Evolutionary conservation across 2,113 vertebrate species (phyloP), one percentile per base, ranked within the genome.

Genomic region (Etheostoma cragini): DNA sequence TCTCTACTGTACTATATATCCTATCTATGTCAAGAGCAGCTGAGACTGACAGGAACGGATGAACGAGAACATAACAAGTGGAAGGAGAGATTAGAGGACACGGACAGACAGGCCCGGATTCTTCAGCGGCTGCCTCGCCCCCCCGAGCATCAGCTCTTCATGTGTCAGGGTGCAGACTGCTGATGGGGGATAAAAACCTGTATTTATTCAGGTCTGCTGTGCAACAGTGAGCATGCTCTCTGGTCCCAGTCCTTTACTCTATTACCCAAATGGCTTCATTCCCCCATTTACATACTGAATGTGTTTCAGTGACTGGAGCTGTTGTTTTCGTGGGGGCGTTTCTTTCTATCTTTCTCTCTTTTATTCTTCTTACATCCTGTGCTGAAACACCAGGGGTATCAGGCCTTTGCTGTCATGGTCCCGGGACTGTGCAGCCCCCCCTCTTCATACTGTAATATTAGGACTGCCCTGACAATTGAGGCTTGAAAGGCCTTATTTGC

Each of bases 221-320:
- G 82, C 65, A 38, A 57, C 67, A 86, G 70, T 65, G 74, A 83
- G 72, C 72, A 66, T 46, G 64, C 53, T 73, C 57, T 71, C 30
- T 67, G 64, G 76, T 74, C 81, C 30, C 11, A 49, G 30, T 45
- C 26, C 50, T 77, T 82, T 53, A 45, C 22, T 76, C 73, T 66
- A 68, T 72, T 80, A 82, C 80, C 38, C 1, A 5, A 24, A 83
- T 57, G 63, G 77, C 73, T 85, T 80, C 77, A 77, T 86, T 84
- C 12, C 0, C 17, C 16, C 46, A 67, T 84, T 82, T 78, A 71
- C 76, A 84, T 76, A 57, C 61, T 64, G 76, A 76, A 72, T 83
- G 19, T 50, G 68, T 68, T 56, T n/a, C 69, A 46, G 35, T 21
- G 24, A 63, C 60, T 63, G 42, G 61, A 21, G 26, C 60, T 24